Percentiles rank a stretch among this genome's conserved stretches.
Evolutionary conservation across 2,888 invertebrate genomes (phyloP).

Genomic region (Drosophila buzzatii): DNA sequence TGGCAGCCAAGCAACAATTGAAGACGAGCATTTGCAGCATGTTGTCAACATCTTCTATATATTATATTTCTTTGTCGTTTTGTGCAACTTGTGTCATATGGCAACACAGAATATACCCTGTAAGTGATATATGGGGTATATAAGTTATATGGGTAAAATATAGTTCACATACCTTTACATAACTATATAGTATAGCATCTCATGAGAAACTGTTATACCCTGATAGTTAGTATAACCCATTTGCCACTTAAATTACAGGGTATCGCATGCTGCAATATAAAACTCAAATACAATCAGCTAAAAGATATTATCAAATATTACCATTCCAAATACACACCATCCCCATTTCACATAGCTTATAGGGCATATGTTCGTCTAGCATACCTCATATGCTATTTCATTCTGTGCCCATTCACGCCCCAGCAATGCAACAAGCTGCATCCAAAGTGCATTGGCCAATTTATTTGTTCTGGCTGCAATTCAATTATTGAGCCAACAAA

Average conservation of each 20-base stretch:
- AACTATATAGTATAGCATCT: no score
- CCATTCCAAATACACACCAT: background rate
- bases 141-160: background rate
- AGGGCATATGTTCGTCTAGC: constrained; percentile 6
- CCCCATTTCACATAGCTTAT: background rate
- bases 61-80: constrained; percentile 2
- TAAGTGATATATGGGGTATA: constrained; percentile 4
- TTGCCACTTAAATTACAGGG: no score
- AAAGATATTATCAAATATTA: no score
- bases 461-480: constrained; percentile 48
- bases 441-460: constrained; percentile 39
- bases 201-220: background rate
- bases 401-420: constrained; percentile 49
- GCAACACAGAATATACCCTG: background rate
- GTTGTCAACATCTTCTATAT: constrained; percentile 39
- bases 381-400: constrained; percentile 3
- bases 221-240: no score
- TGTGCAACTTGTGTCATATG: constrained; percentile 22
- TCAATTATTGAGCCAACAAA: constrained; percentile 35
- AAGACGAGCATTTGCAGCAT: constrained; percentile 44
- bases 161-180: background rate
- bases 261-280: no score
- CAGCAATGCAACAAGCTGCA: constrained; percentile 26
- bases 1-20: constrained; percentile 37
- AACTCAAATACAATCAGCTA: no score